Evolutionary conservation across 1,140 invertebrate species (phyloP).

Genomic region (Lucilia sericata): DNA sequence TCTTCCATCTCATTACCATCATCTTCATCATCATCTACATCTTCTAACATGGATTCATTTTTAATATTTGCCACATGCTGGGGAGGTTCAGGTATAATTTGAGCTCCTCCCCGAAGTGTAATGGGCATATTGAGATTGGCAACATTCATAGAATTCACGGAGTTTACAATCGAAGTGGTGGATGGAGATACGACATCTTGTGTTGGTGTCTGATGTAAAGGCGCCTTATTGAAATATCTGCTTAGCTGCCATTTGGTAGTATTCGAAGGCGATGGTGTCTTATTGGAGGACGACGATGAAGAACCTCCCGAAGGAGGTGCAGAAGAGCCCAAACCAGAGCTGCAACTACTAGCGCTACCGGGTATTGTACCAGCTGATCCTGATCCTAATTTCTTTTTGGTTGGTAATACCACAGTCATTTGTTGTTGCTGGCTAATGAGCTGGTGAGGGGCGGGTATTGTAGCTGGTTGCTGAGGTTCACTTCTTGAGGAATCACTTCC

Average conservation of each 20-base stretch:
- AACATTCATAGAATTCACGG: conserved; percentile 53
- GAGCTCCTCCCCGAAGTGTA: conserved; percentile 60
- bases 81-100: conserved; percentile 60
- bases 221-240: conserved; percentile 60
- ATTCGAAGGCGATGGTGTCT: conserved; percentile 63
- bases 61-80: conserved; percentile 55
- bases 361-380: conserved; percentile 54
- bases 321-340: conserved; percentile 37
- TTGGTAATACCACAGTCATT: conserved; percentile 40
- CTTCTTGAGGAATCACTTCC: conserved; percentile 62
- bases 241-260: conserved; percentile 61
- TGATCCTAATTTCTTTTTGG: conserved; percentile 57
- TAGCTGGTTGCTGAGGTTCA: conserved; percentile 54
- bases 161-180: conserved; percentile 29
- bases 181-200: conserved; percentile 45
- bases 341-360: conserved; percentile 49
- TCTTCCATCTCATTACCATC: conserved; percentile 40
- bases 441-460: conserved; percentile 45
- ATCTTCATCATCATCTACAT: conserved; percentile 57
- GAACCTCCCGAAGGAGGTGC: conserved; percentile 43
- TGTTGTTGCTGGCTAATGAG: conserved; percentile 50
- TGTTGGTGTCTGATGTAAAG: conserved; percentile 54
- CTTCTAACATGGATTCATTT: conserved; percentile 58
- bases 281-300: conserved; percentile 60
- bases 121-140: conserved; percentile 61